phyloP scores from a whole-genome alignment of 2,888 invertebrate species.

The Alitta virens region DNA sequence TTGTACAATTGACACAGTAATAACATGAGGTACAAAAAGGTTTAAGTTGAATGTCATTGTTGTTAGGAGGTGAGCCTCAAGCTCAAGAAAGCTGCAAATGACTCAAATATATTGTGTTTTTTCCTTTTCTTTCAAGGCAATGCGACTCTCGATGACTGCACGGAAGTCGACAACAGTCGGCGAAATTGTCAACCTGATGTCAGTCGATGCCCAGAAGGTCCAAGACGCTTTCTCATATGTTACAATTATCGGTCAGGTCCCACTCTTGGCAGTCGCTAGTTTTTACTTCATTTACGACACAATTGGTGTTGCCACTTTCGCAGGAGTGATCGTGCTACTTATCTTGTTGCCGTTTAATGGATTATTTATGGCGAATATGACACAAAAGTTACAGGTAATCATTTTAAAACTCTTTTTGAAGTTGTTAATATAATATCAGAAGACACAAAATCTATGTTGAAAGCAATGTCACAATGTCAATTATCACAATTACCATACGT shows the following conservation, averaged over 20 bases:
- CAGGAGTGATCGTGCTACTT: neutral
- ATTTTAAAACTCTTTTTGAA: neutral
- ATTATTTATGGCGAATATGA: neutral
- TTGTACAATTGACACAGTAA: no score
- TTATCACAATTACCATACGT: no score
- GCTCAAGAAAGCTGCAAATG: no score
- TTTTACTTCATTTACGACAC: neutral
- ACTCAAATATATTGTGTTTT: no score
- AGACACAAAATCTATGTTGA: neutral
- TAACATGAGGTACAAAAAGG: no score
- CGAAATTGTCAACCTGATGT: slow-evolving; percentile 11
- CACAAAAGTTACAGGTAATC: neutral
- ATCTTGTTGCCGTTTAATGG: neutral
- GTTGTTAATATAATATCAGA: neutral
- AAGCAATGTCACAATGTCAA: no score
- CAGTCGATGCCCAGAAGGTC: slow-evolving; percentile 12
- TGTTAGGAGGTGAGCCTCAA: no score
- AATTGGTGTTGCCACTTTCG: neutral
- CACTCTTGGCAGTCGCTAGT: neutral
- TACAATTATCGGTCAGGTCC: neutral
- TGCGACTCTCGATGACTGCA: slow-evolving; percentile 1
- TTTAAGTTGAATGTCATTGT: no score
- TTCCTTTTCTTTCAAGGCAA: neutral
- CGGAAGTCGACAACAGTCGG: slow-evolving; percentile 3
- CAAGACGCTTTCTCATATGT: slow-evolving; percentile 8